A percentile compares a stretch with the other conserved stretches of the same genome.
phyloP scores from a whole-genome alignment of 1,140 invertebrate genomes.

The Papilio polyxenes region DNA sequence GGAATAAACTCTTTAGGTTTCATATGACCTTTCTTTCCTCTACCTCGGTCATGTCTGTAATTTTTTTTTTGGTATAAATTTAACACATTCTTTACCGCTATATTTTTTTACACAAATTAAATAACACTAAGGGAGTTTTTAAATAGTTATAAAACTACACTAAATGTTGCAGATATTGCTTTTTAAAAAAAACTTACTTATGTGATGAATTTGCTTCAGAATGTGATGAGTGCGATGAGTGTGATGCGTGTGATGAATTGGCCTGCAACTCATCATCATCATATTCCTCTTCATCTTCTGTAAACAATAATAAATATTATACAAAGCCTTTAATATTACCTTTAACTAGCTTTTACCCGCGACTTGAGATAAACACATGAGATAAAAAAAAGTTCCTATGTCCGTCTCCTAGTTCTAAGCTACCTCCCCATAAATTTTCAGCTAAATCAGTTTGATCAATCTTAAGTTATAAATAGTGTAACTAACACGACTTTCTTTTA shows the following conservation, averaged over 20 bases:
- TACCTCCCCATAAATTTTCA: too few species aligned
- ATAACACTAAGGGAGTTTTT: too few species aligned
- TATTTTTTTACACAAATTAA: too few species aligned
- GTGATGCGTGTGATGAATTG: constrained; percentile 49
- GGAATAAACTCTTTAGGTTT: constrained; percentile 87
- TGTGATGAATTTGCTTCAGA: constrained; percentile 33
- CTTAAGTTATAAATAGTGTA: too few species aligned
- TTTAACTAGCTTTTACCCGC: too few species aligned
- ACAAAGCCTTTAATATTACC: constrained; percentile 21
- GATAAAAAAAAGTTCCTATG: too few species aligned
- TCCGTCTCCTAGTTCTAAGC: too few species aligned
- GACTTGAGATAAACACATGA: too few species aligned
- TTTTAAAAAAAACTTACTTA: constrained; percentile 46
- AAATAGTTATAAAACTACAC: too few species aligned
- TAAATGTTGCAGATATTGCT: neutral
- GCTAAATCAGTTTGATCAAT: too few species aligned
- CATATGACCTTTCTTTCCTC: constrained; percentile 72
- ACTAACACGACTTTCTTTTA: too few species aligned
- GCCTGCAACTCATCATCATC: constrained; percentile 72
- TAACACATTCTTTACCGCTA: too few species aligned
- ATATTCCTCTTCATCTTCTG: constrained; percentile 73
- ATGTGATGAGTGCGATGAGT: constrained; percentile 44
- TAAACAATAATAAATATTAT: constrained; percentile 42
- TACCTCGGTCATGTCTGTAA: constrained; percentile 16
- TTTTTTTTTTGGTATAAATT: neutral